phyloP scores from a whole-genome alignment of 2,888 invertebrate genomes.

The Parasteatoda lunata region DNA sequence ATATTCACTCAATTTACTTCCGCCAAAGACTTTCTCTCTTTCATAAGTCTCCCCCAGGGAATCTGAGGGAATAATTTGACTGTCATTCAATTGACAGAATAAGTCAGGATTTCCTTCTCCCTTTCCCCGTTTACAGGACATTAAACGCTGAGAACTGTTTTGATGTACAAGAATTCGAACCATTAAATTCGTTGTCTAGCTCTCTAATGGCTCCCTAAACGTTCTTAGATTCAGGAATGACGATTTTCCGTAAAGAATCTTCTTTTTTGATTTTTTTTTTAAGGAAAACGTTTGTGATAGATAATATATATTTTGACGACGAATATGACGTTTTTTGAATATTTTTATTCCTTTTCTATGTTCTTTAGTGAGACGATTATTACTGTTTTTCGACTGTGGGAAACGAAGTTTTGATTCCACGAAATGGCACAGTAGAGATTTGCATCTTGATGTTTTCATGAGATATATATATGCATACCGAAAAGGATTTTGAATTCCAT shows the following conservation, averaged over 20 bases:
- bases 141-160: conserved; percentile 46
- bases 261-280: neutral
- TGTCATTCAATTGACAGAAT: conserved; percentile 37
- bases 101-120: neutral
- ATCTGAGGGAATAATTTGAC: conserved; percentile 37
- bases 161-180: conserved; percentile 22
- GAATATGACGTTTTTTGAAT: neutral
- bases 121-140: conserved; percentile 33
- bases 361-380: neutral
- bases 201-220: conserved; percentile 48
- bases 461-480: neutral
- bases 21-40: conserved; percentile 10
- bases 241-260: conserved; percentile 23
- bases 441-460: neutral
- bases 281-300: conserved; percentile 2
- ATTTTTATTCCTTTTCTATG: neutral
- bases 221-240: conserved; percentile 19
- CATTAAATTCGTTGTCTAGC: conserved; percentile 37
- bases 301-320: conserved; percentile 25
- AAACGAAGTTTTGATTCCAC: neutral
- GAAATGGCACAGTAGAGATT: neutral
- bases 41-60: conserved; percentile 19
- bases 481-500: neutral
- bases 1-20: conserved; percentile 42
- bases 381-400: neutral